Evolutionary conservation across 2,797 vertebrate genomes (phyloP).

Genomic region (Octomys mimax): DNA sequence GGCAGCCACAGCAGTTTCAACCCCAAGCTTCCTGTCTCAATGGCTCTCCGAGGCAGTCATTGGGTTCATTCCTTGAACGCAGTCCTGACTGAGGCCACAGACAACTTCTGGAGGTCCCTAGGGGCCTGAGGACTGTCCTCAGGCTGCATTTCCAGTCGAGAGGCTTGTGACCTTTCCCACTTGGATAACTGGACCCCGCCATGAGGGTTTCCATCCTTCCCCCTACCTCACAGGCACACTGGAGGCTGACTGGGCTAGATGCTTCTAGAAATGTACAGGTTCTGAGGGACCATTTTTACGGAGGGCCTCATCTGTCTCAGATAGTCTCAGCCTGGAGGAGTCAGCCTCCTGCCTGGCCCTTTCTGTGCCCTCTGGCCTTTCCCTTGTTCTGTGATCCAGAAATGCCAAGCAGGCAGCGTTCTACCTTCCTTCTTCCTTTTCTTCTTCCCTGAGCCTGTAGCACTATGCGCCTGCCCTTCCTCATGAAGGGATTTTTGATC

Average conservation of each 20-base stretch:
- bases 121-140: not conserved
- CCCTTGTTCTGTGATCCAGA: not conserved
- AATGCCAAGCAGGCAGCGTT: constrained; percentile 34
- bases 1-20: constrained; percentile 53
- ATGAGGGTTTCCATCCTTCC: not conserved
- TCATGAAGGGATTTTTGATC: not conserved
- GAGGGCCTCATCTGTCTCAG: not conserved
- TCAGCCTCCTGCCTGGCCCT: not conserved
- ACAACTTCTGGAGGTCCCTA: constrained; percentile 24
- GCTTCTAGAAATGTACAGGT: constrained; percentile 34
- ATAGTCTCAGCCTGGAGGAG: not conserved
- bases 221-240: constrained; percentile 42
- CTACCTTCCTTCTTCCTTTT: not conserved
- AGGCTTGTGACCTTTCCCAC: not conserved
- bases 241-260: constrained; percentile 39
- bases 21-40: constrained; percentile 53
- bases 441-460: not conserved
- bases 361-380: not conserved
- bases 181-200: not conserved
- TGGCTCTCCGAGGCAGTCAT: not conserved
- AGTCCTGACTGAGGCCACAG: not conserved
- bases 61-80: not conserved
- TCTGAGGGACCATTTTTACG: not conserved
- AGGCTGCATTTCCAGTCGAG: not conserved
- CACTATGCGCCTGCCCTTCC: not conserved